Base-by-base conservation (phyloP, 1,140 invertebrate species). In the Cylas formicarius region DNA sequence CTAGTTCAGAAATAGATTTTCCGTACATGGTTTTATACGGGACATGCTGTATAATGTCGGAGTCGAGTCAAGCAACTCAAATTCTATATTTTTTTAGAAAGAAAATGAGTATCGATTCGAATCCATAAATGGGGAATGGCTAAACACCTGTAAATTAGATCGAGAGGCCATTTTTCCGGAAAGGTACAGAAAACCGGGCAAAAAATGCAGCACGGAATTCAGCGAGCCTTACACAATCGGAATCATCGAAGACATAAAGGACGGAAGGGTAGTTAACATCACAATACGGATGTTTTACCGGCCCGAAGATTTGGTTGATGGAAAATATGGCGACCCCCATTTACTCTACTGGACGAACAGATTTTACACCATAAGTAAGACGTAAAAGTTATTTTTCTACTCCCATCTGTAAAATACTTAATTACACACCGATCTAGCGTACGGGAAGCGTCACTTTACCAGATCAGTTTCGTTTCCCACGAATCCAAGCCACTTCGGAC, bases 331-430 rank as follows among this genome's bases (percentile, higher is more conserved):
- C 33, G 82, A 90, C 62, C 58, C 86, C 4, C 88, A 89, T 63
- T 63, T 82, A 26, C 56, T 90, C 0, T 90, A 82, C 63, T 87
- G 84, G 81, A 82, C 76, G 17, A 82, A 86, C 72, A 73, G 82
- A 71, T 68, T 64, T 26, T 49, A 49, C 28, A 41, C 21, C 22
- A 41, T 48, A 31, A 22, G 37, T 47, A 48, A 48, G 24, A 33
- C 8, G 13, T 9, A 8, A n/a, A 8, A 33, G n/a, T n/a, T n/a
- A n/a, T n/a, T n/a, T n/a, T n/a, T n/a, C n/a, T n/a, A n/a, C n/a
- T n/a, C n/a, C n/a, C n/a, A n/a, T n/a, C n/a, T n/a, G n/a, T n/a
- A n/a, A n/a, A n/a, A n/a, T n/a, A n/a, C n/a, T n/a, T n/a, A n/a
- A n/a, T n/a, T n/a, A n/a, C n/a, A n/a, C n/a, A n/a, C n/a, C n/a